Conservation (phyloP, 2,113 vertebrate genomes). For the Trematomus loennbergii region DNA sequence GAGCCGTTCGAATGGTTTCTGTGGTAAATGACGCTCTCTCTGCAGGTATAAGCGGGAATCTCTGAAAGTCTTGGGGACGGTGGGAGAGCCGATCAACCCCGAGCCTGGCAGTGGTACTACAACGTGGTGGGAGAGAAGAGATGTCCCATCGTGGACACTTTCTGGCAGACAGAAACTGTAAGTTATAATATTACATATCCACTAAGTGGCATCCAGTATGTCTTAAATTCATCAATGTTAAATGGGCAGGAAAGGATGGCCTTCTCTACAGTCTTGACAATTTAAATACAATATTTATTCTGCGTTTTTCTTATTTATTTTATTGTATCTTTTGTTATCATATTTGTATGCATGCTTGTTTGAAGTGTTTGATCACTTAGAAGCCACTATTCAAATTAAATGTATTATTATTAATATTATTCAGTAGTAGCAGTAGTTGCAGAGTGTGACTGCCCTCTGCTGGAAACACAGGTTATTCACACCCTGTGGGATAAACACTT, state of each 20-base stretch:
- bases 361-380: too few species aligned
- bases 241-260: too few species aligned
- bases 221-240: too few species aligned
- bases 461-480: neutral
- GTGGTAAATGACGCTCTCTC: neutral
- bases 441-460: conserved; percentile 24
- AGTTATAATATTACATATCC: conserved; percentile 52
- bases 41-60: conserved; percentile 90
- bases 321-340: too few species aligned
- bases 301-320: too few species aligned
- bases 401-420: too few species aligned
- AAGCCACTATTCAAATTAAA: too few species aligned
- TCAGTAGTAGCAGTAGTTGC: neutral
- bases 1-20: neutral
- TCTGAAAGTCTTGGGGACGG: conserved; percentile 93
- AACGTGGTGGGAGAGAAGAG: conserved; percentile 90
- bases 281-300: too few species aligned
- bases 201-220: too few species aligned
- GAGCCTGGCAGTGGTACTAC: conserved; percentile 99
- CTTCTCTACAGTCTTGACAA: too few species aligned
- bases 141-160: conserved; percentile 96
- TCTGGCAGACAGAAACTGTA: conserved; percentile 99
- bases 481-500: neutral
- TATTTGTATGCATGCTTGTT: too few species aligned
- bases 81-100: conserved; percentile 97